Evolutionary conservation across 2,113 vertebrate species (phyloP).

Genomic region (Seriola aureovittata): DNA sequence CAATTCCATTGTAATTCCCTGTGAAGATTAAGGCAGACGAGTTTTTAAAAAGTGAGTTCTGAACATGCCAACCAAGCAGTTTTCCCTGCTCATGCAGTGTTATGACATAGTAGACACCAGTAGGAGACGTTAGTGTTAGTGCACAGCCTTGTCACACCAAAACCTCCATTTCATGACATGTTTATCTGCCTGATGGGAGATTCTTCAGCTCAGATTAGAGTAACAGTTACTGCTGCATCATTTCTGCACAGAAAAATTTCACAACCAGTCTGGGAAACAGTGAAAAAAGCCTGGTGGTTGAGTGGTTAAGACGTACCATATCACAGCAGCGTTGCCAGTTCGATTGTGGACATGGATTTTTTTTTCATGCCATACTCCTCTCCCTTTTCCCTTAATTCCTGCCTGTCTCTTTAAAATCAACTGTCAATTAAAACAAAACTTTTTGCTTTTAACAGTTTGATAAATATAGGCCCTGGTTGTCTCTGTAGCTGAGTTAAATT

Average conservation of each 20-base stretch:
- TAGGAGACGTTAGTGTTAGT: slow-evolving; percentile 48
- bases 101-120: slow-evolving; percentile 40
- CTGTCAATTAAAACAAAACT: background rate
- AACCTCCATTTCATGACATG: background rate
- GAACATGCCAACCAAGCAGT: slow-evolving; percentile 64
- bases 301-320: background rate
- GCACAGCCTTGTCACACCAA: slow-evolving; percentile 39
- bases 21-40: slow-evolving; percentile 31
- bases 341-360: no score
- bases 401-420: background rate
- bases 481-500: no score
- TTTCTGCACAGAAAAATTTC: background rate
- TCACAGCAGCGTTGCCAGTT: no score
- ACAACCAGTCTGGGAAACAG: no score
- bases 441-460: no score
- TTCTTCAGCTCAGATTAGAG: slow-evolving; percentile 11
- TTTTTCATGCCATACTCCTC: background rate
- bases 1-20: slow-evolving; percentile 22
- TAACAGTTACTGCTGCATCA: slow-evolving; percentile 15
- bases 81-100: slow-evolving; percentile 49
- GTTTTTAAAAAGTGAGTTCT: slow-evolving; percentile 50
- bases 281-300: background rate
- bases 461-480: no score
- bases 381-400: background rate
- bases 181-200: background rate